Conservation (phyloP, 2,113 vertebrate species). For the Heliornis fulica region DNA sequence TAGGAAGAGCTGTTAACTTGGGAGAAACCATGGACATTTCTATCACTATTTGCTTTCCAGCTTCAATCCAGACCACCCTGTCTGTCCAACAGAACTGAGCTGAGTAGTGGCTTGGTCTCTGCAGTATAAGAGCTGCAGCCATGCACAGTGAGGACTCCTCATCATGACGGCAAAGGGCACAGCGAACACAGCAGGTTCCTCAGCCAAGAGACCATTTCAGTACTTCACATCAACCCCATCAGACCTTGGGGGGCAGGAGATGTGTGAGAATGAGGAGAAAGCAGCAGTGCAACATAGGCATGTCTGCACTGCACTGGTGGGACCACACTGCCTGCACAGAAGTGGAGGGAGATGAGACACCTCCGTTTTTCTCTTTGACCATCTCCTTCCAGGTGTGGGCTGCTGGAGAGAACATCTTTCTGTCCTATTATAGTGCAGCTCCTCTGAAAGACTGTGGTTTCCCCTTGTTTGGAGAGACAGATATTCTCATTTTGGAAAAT, state of each 20-base stretch:
- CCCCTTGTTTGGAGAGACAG: background rate
- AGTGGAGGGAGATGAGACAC: background rate
- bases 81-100: background rate
- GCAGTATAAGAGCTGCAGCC: background rate
- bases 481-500: background rate
- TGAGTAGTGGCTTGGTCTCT: rapidly evolving
- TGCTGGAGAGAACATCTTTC: background rate
- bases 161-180: rapidly evolving
- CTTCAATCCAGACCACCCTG: background rate
- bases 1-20: background rate
- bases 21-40: background rate
- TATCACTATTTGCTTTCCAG: background rate
- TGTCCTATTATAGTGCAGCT: background rate
- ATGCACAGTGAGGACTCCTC: rapidly evolving
- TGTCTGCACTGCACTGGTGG: background rate
- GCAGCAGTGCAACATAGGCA: background rate
- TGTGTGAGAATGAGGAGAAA: rapidly evolving
- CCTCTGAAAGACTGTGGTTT: background rate
- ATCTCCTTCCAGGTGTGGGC: background rate
- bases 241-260: background rate
- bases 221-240: background rate
- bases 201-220: background rate
- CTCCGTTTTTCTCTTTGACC: background rate
- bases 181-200: background rate
- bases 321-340: background rate